These are phyloP conservation scores for Aurelia sp. DNA, from an alignment of 30 jellyfish, hydroid and myxozoan genomes.

Conservation along the genomic window DNA sequence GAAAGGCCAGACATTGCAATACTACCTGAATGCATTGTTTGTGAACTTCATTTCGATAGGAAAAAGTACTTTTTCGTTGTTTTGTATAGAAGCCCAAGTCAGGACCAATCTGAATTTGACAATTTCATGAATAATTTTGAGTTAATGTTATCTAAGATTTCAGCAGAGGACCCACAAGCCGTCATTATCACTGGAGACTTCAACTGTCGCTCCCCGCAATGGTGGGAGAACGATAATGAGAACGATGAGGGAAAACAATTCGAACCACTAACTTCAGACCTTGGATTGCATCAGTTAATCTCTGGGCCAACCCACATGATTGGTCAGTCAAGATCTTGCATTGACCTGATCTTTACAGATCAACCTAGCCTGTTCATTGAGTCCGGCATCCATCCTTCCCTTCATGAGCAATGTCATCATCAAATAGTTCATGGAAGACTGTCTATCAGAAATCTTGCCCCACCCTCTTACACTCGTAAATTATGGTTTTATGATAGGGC, in stretches of 20 bases:
- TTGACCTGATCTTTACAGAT: slow-evolving; percentile 51
- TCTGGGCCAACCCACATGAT: slow-evolving; percentile 41
- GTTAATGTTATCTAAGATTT: no score
- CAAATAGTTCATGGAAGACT: slow-evolving; percentile 33
- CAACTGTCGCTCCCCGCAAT: no score
- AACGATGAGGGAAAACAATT: slow-evolving; percentile 42
- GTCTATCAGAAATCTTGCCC: slow-evolving; percentile 41
- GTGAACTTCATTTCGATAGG: no score
- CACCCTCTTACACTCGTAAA: slow-evolving; percentile 53
- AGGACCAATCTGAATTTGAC: no score
- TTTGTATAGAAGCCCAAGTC: no score
- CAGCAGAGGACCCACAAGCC: no score
- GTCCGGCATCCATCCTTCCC: slow-evolving; percentile 61
- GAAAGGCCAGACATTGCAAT: no score
- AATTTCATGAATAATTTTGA: no score
- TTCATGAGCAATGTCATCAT: slow-evolving; percentile 56
- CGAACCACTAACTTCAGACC: slow-evolving; percentile 48
- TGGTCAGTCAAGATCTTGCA: slow-evolving; percentile 61
- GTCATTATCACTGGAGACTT: no score
- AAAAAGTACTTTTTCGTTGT: no score
- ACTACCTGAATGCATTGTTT: no score
- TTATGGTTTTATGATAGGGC: slow-evolving; percentile 55
- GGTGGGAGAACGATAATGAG: slow-evolving; percentile 62
- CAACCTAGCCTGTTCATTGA: slow-evolving; percentile 60
- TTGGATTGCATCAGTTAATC: slow-evolving; percentile 28